Conservation (phyloP, 1,140 invertebrate genomes). For the Habropoda laboriosa region DNA sequence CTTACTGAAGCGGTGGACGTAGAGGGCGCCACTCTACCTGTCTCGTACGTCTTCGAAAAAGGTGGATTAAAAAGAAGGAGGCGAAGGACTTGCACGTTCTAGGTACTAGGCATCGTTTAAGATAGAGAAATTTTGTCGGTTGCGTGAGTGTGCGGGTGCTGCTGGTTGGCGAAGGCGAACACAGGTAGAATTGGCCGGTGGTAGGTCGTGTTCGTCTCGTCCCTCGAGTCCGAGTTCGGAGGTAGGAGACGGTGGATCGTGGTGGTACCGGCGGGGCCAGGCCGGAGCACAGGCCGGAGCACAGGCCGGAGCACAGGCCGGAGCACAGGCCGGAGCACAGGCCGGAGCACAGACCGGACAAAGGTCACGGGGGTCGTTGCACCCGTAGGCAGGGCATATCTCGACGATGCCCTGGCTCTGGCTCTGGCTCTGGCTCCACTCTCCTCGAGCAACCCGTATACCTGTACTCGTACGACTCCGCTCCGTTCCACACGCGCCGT, state of each 20-base stretch:
- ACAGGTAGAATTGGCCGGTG: conserved; percentile 26
- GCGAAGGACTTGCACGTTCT: too few species aligned
- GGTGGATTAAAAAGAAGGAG: too few species aligned
- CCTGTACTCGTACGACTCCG: not conserved
- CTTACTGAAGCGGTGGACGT: too few species aligned
- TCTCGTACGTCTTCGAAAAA: too few species aligned
- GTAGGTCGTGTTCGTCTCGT: conserved; percentile 37
- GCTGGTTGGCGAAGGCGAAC: conserved; percentile 11
- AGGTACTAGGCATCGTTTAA: too few species aligned
- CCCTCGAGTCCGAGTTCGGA: conserved; percentile 37
- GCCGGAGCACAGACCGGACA: conserved; percentile 77
- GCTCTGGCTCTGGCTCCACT: conserved; percentile 40
- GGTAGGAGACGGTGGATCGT: conserved; percentile 59
- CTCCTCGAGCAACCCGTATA: not conserved
- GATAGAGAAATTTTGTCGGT: too few species aligned
- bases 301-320: conserved; percentile 77
- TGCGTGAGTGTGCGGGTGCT: too few species aligned
- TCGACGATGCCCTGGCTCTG: conserved; percentile 70
- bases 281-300: conserved; percentile 77
- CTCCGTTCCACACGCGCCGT: not conserved
- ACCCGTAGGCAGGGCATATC: conserved; percentile 80
- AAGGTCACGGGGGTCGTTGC: conserved; percentile 81
- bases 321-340: conserved; percentile 70
- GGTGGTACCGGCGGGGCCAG: conserved; percentile 69
- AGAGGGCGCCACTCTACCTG: too few species aligned